Evolutionary conservation across 2,888 invertebrate genomes (phyloP), one percentile per base, ranked within the genome.

Genomic region (Euclidia mi): DNA sequence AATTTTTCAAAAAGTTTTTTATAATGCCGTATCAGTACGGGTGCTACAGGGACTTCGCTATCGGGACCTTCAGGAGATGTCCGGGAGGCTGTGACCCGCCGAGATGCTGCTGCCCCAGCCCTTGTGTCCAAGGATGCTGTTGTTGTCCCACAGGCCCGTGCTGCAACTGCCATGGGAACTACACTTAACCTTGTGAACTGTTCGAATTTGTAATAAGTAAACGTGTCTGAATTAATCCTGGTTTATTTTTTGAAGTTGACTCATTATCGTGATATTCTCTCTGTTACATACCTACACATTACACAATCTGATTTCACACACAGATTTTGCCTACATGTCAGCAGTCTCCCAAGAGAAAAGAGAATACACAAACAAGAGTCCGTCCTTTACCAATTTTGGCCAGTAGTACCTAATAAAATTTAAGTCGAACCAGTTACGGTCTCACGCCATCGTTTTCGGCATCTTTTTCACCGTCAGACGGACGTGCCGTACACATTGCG

Each of bases 51-150:
- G 78, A 85, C 61, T 91, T 90, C 72, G 85, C 80, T 57, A 80
- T 85, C 25, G 91, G 91, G 0, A 84, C 85, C 0, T 90, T 88
- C 64, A 87, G 89, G 0, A 76, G 89, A 2, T 91, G 91, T 52
- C 87, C 88, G 0, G 85, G 87, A 0, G 87, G 89, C 12, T 88
- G 88, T 48, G 88, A 87, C 66, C 58, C 43, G 2, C 77, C 3
- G 48, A 80, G 31, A 79, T 82, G 61, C 78, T 25, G 20, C 7
- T 3, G 81, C 38, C 38, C 45, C 4, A 25, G 20, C 41, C 76
- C 81, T 0, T 84, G 83, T 46, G 77, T 79, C 4, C 81, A 80
- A 15, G 79, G 82, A 0, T 78, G 81, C 55, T 81, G 81, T 60
- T 85, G 85, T 48, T 78, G 80, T 0, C 87, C 90, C 0, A 59